These are phyloP conservation scores for Plecturocebus donacophilus DNA, from an alignment of 2,113 vertebrate species.

Conservation along the genomic window DNA sequence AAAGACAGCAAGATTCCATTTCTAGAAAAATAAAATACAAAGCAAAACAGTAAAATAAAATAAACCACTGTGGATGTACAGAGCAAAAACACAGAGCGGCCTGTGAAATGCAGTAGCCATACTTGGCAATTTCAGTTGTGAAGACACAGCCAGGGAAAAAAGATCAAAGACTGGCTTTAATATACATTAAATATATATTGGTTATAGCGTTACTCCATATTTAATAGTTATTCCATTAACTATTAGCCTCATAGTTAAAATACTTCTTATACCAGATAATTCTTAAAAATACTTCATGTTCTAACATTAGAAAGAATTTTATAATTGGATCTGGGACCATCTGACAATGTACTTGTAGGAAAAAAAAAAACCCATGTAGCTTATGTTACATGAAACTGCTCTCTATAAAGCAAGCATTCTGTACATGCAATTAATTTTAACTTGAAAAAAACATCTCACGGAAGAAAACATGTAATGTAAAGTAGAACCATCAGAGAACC, in stretches of 20 bases:
- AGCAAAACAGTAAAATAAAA: too few species aligned
- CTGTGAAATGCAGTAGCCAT: neutral
- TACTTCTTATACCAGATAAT: neutral
- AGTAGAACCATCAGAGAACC: neutral
- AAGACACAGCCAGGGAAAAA: neutral
- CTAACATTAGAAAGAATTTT: slow-evolving; percentile 14
- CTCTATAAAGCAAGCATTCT: neutral
- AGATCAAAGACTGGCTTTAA: neutral
- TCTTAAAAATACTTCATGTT: neutral
- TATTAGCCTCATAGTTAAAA: neutral
- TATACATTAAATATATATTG: neutral
- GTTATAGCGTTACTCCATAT: neutral
- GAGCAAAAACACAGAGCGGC: neutral
- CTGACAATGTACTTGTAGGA: neutral
- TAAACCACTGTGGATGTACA: neutral
- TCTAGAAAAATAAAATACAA: too few species aligned
- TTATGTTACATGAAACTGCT: neutral
- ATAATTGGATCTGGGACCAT: neutral
- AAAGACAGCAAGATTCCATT: too few species aligned
- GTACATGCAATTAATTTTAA: slow-evolving; percentile 25
- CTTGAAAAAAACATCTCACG: neutral
- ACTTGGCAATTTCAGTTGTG: too few species aligned
- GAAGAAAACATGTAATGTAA: neutral
- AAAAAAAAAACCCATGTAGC: slow-evolving; percentile 11
- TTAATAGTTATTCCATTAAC: neutral